These are phyloP conservation scores for Halcyon badia DNA, from an alignment of 2,797 vertebrate species.

Conservation along the genomic window DNA sequence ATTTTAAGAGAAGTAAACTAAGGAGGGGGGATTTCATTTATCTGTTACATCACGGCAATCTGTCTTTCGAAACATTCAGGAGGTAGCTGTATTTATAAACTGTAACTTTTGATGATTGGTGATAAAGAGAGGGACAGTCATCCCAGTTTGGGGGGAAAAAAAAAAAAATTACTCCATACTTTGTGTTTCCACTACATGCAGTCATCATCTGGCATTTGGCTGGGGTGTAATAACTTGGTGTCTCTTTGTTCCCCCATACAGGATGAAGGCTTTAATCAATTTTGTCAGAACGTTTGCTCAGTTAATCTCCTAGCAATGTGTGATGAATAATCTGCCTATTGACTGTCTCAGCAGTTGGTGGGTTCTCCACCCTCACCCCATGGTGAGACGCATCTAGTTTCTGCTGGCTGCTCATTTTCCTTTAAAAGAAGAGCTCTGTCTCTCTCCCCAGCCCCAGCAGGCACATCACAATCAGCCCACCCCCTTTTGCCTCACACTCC, in stretches of 20 bases:
- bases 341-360: conserved; percentile 80
- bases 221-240: conserved; percentile 72
- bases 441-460: conserved; percentile 60
- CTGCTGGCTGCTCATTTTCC: conserved; percentile 82
- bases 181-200: conserved; percentile 32
- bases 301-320: conserved; percentile 83
- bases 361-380: conserved; percentile 78
- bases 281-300: conserved; percentile 82
- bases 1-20: conserved; percentile 30
- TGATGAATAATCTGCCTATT: conserved; percentile 84
- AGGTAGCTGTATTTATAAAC: conserved; percentile 47
- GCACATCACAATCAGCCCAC: conserved; percentile 10
- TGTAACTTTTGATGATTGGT: neutral
- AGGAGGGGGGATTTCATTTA: neutral
- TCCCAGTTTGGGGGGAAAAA: neutral
- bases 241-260: conserved; percentile 75
- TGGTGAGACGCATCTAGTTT: conserved; percentile 78
- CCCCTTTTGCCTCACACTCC: neutral
- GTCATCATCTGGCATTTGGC: conserved; percentile 68
- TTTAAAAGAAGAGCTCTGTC: conserved; percentile 58
- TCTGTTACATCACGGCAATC: conserved; percentile 7
- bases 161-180: neutral
- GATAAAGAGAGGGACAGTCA: neutral
- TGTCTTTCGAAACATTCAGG: conserved; percentile 34
- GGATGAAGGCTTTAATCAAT: conserved; percentile 80